Percentiles rank a stretch among this genome's conserved stretches.
Conservation (phyloP, 2,888 invertebrate genomes). For the Drosophila vallismaia region DNA sequence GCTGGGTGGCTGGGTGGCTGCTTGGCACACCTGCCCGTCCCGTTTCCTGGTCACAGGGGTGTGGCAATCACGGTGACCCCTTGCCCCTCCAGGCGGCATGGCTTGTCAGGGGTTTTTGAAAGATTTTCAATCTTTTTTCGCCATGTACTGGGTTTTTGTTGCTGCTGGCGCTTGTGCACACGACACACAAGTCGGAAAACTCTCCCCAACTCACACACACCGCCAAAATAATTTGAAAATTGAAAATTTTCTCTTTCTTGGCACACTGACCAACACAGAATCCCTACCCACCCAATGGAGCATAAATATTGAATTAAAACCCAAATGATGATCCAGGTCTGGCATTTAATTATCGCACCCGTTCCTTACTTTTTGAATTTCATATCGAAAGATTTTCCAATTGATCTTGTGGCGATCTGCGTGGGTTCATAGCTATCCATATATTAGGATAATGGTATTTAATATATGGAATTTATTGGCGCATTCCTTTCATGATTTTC, state of each 20-base stretch:
- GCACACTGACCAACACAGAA: slow-evolving; percentile 26
- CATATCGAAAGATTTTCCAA: slow-evolving; percentile 32
- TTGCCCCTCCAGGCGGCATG: not conserved
- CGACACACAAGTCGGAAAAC: slow-evolving; percentile 74
- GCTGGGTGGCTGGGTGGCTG: slow-evolving; percentile 1
- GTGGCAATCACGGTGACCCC: slow-evolving; percentile 12
- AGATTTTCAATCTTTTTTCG: slow-evolving; percentile 27
- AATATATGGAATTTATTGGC: slow-evolving; percentile 49
- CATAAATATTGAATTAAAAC: slow-evolving; percentile 31
- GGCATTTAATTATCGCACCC: slow-evolving; percentile 26
- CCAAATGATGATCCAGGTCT: slow-evolving; percentile 33
- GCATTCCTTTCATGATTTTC: slow-evolving; percentile 30
- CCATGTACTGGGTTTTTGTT: slow-evolving; percentile 26
- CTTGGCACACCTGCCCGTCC: slow-evolving; percentile 58
- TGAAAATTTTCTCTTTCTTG: slow-evolving; percentile 25
- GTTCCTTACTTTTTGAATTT: slow-evolving; percentile 7
- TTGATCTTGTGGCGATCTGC: slow-evolving; percentile 38
- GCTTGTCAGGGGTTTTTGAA: slow-evolving; percentile 34
- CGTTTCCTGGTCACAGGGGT: slow-evolving; percentile 41
- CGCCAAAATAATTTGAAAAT: slow-evolving; percentile 3
- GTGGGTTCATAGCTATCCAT: slow-evolving; percentile 20
- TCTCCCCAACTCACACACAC: slow-evolving; percentile 22
- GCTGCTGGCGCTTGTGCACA: slow-evolving; percentile 76
- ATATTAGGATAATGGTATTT: slow-evolving; percentile 50
- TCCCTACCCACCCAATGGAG: slow-evolving; percentile 11